A percentile compares a stretch with the other conserved stretches of the same genome.
These are phyloP conservation scores for Melanotaenia pygmaea DNA, from an alignment of 2,797 vertebrate species.

Conservation along the genomic window DNA sequence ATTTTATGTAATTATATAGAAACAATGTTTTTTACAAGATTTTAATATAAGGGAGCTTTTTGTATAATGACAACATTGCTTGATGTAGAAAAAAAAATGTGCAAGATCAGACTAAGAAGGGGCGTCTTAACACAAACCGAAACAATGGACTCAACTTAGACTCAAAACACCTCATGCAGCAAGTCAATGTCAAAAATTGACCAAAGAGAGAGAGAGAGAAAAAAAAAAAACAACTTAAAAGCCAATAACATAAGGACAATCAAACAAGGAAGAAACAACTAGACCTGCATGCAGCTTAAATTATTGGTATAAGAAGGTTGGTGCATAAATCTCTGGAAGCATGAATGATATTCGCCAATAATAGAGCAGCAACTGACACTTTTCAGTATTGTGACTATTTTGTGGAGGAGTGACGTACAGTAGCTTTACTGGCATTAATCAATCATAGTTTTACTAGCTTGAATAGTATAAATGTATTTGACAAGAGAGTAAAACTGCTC, in stretches of 20 bases:
- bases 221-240: neutral
- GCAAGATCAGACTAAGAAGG: neutral
- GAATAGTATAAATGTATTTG: slow-evolving; percentile 26
- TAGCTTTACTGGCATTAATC: slow-evolving; percentile 24
- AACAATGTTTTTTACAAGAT: neutral
- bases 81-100: neutral
- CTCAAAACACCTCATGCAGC: neutral
- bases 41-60: neutral
- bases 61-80: neutral
- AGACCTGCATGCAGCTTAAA: neutral
- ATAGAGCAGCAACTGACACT: neutral
- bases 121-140: neutral
- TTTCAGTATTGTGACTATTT: neutral
- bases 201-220: neutral
- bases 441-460: slow-evolving; percentile 33
- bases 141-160: neutral
- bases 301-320: neutral
- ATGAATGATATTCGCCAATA: neutral
- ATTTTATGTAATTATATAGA: neutral
- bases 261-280: neutral
- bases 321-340: neutral
- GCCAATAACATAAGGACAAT: neutral
- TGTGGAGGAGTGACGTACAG: neutral
- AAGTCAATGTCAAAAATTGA: neutral
- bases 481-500: slow-evolving; percentile 14